Evolutionary conservation across 2,113 vertebrate species (phyloP).

Genomic region (Bubalus kerabau): DNA sequence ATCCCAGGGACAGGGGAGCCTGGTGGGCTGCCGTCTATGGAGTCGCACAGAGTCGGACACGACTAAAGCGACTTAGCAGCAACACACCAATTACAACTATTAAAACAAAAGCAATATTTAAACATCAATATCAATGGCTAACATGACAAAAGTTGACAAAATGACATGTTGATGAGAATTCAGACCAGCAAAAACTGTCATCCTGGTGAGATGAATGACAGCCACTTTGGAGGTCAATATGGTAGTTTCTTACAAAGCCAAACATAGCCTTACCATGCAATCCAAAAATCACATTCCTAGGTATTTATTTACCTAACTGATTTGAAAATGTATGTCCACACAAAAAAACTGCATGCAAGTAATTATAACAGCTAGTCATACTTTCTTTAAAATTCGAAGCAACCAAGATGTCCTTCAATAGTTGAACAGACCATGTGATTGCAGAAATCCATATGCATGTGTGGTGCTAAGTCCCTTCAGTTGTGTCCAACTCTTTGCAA

Average conservation of each 20-base stretch:
- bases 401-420: background rate
- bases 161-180: background rate
- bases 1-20: no score
- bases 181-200: background rate
- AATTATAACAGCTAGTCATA: background rate
- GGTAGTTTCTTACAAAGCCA: background rate
- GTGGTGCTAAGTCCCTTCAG: background rate
- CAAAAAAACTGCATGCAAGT: background rate
- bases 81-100: background rate
- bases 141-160: background rate
- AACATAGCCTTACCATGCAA: background rate
- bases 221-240: background rate
- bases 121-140: background rate
- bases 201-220: background rate
- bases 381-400: background rate
- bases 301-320: background rate
- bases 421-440: background rate
- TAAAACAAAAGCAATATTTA: background rate
- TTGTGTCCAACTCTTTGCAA: background rate
- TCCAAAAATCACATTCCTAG: background rate
- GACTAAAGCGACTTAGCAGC: no score
- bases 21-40: accelerated
- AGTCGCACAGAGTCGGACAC: no score
- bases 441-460: background rate
- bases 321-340: background rate